These are phyloP conservation scores for Poecilia picta DNA, from an alignment of 2,797 vertebrate species.

Conservation along the genomic window DNA sequence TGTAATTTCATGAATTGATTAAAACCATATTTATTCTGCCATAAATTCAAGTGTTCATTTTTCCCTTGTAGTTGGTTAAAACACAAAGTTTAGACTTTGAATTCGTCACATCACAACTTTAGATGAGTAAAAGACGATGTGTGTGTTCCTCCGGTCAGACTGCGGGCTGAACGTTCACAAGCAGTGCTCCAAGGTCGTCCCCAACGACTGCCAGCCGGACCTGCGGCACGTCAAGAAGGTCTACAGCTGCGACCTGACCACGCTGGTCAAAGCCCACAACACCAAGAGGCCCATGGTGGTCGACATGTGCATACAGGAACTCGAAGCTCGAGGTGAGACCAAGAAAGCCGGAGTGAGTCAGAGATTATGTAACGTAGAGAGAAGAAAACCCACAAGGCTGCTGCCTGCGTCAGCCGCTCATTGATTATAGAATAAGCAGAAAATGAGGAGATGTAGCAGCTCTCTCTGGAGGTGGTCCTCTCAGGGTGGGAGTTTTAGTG, in stretches of 20 bases:
- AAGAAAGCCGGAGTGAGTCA: slow-evolving; percentile 1
- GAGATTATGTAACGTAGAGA: slow-evolving; percentile 30
- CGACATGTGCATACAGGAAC: slow-evolving; percentile 99
- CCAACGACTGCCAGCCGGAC: slow-evolving; percentile 98
- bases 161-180: slow-evolving; percentile 99
- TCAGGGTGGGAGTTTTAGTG: neutral
- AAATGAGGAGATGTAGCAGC: slow-evolving; percentile 9
- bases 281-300: slow-evolving; percentile 98
- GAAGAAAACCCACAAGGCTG: slow-evolving; percentile 26
- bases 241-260: slow-evolving; percentile 99
- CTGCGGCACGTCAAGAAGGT: slow-evolving; percentile 99
- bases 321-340: slow-evolving; percentile 93
- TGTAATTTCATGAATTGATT: neutral
- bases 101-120: neutral
- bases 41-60: neutral
- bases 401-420: neutral
- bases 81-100: neutral
- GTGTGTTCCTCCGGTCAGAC: slow-evolving; percentile 76
- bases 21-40: neutral
- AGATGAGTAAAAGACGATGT: neutral
- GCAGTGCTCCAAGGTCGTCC: slow-evolving; percentile 98
- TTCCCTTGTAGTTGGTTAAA: neutral
- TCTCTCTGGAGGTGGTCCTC: neutral
- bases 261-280: slow-evolving; percentile 96
- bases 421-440: neutral